Base-by-base conservation (phyloP, 2,113 vertebrate genomes). In the Dolichotis patagonum region DNA sequence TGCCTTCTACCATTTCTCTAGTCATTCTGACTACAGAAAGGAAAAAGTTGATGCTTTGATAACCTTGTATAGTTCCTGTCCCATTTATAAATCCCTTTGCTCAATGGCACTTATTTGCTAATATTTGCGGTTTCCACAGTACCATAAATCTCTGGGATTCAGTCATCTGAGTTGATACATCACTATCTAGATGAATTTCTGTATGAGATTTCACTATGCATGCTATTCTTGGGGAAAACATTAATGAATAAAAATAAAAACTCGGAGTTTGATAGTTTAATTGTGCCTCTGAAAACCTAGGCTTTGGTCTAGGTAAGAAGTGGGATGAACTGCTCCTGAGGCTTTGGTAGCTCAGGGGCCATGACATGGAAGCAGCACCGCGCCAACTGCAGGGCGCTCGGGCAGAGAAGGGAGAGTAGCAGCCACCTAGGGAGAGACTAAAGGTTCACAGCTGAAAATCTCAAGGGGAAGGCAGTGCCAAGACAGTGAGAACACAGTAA, bases 181-280 rank as follows among this genome's bases (percentile, higher is more conserved):
- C 52, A 26, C 30, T 56, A 54, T 19, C 43, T 43, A 87, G 20
- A 84, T 80, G 9, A 67, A 88, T 73, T 49, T 87, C 60, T 10
- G 56, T 10, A 58, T 58, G 60, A 20, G 20, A 78, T 41, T 82
- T 96, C 49, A 85, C 32, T 85, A 46, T 46, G 7, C 10, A 69
- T 41, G 14, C 11, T 32, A 87, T 67, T 43, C 85, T 81, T 35
- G 20, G 35, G 35, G 77, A 96, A 75, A 16, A 83, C n/a, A 49
- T 11, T 85, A 86, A 49, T 22, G 62, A 58, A 69, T 43, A 77
- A 90, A 96, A 90, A 85, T 62, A 94, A 78, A 92, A 54, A 81
- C 58, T 28, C 75, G 8, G 83, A 85, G 13, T 54, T 88, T 52
- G 5, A 81, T 3, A 88, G 22, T 14, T 82, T 77, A 26, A 24